These are phyloP conservation scores for Euplagia quadripunctaria DNA, from an alignment of 2,888 invertebrate species.

Conservation along the genomic window DNA sequence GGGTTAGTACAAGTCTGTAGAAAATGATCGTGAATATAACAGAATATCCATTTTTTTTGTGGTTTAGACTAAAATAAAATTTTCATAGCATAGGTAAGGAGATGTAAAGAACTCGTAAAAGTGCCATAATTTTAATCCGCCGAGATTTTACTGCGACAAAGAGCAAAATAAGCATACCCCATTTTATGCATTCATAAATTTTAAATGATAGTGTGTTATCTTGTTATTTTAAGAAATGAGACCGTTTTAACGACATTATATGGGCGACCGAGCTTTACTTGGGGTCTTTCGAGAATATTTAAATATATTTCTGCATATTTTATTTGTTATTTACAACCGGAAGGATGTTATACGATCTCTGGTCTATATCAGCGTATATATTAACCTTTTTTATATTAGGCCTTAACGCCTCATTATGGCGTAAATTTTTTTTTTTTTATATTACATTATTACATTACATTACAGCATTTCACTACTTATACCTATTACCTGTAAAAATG, in stretches of 20 bases:
- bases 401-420: neutral
- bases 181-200: constrained; percentile 52
- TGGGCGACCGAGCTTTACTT: neutral
- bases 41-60: constrained; percentile 11
- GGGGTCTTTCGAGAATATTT: neutral
- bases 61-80: constrained; percentile 31
- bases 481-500: too few relatives aligned
- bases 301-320: neutral
- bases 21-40: too few relatives aligned
- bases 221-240: constrained; percentile 20
- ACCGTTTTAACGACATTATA: constrained; percentile 7
- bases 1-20: too few relatives aligned
- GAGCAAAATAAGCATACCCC: constrained; percentile 47
- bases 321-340: neutral
- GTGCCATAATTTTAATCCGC: constrained; percentile 56
- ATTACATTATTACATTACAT: too few relatives aligned
- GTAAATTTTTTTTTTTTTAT: too few relatives aligned
- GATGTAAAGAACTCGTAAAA: constrained; percentile 54
- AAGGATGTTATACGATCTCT: neutral
- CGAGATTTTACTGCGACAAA: constrained; percentile 50
- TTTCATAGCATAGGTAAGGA: constrained; percentile 36
- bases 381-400: neutral
- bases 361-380: neutral
- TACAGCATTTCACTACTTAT: too few relatives aligned
- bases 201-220: constrained; percentile 41